phyloP scores from a whole-genome alignment of 2,888 invertebrate genomes.

The Eugnorisma glareosa region DNA sequence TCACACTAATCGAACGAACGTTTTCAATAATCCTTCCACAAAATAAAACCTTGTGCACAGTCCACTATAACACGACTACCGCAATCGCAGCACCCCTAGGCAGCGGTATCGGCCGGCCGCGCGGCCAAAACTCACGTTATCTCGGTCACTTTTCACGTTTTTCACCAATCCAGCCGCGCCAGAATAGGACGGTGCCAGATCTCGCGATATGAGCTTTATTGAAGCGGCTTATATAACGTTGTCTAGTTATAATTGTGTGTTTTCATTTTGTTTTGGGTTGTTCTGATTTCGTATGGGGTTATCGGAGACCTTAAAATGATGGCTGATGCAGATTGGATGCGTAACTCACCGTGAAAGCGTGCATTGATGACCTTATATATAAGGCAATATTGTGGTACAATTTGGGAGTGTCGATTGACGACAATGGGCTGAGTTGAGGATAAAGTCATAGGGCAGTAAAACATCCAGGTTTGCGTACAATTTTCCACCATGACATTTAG shows the following conservation, averaged over 20 bases:
- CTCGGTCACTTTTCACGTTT: slow-evolving; percentile 89
- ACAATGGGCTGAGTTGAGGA: not conserved
- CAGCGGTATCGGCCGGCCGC: slow-evolving; percentile 75
- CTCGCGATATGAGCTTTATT: slow-evolving; percentile 75
- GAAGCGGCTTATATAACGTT: slow-evolving; percentile 71
- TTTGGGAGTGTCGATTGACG: not conserved
- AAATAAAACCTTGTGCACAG: slow-evolving; percentile 36
- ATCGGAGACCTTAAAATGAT: not conserved
- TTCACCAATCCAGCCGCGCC: slow-evolving; percentile 78
- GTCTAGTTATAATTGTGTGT: slow-evolving; percentile 63
- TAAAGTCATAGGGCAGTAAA: not conserved
- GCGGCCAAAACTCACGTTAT: slow-evolving; percentile 84
- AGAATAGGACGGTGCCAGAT: slow-evolving; percentile 77
- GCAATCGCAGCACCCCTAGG: slow-evolving; percentile 70
- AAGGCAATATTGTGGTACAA: not conserved
- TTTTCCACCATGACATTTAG: not conserved
- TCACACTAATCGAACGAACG: slow-evolving; percentile 16
- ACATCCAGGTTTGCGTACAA: not conserved
- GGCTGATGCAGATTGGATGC: not conserved
- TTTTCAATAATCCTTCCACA: slow-evolving; percentile 45
- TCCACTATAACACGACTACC: slow-evolving; percentile 55
- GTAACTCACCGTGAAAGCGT: not conserved
- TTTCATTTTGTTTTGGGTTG: slow-evolving; percentile 30
- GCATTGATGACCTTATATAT: not conserved
- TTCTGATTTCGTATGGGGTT: not conserved